A percentile compares a stretch with the other conserved stretches of the same genome.
Evolutionary conservation across 1,140 invertebrate species (phyloP).

Genomic region (Aphelenchoides avenae): DNA sequence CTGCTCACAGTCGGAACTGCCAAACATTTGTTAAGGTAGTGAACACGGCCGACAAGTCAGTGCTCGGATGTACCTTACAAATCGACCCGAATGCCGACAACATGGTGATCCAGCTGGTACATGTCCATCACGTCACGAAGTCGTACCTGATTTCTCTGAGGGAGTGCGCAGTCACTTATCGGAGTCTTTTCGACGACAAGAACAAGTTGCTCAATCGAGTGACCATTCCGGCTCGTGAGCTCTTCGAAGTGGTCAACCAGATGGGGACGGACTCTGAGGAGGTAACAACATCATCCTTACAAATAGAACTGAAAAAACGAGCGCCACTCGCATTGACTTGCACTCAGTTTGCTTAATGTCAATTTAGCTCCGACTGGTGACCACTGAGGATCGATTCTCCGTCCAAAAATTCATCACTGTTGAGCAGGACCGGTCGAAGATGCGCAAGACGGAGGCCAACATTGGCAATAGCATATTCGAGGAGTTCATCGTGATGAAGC

Average conservation of each 20-base stretch:
- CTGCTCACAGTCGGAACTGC: not conserved
- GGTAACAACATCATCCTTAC: too few species aligned
- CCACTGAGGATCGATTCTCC: not conserved
- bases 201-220: conserved; percentile 13
- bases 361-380: conserved; percentile 14
- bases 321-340: too few species aligned
- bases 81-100: conserved; percentile 8
- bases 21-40: too few species aligned
- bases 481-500: conserved; percentile 1
- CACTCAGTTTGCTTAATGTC: not conserved
- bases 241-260: not conserved
- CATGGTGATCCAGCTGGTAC: conserved; percentile 9
- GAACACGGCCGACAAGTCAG: not conserved
- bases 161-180: conserved; percentile 12
- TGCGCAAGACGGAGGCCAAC: conserved; percentile 11
- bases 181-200: conserved; percentile 14
- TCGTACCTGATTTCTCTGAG: conserved; percentile 12
- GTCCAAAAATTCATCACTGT: conserved; percentile 9
- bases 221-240: conserved; percentile 10
- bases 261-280: conserved; percentile 14
- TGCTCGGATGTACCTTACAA: not conserved
- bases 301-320: too few species aligned
- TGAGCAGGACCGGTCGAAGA: conserved; percentile 3
- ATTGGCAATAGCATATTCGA: conserved; percentile 10
- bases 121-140: not conserved